phyloP scores from a whole-genome alignment of 1,140 invertebrate species.

The Dryas iulia region DNA sequence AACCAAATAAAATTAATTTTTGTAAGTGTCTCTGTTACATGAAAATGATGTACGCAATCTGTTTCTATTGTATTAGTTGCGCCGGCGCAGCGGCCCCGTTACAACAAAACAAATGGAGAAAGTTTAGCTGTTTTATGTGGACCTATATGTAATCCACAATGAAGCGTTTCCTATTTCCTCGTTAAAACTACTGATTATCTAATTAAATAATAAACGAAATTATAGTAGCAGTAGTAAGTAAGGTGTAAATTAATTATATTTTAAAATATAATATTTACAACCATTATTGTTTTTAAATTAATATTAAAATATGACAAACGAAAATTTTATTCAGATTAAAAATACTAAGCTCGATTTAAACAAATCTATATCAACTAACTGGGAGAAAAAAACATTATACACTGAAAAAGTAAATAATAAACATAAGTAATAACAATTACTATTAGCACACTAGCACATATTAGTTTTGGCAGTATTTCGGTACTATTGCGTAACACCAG shows the following conservation, averaged over 20 bases:
- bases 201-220: background rate
- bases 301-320: too few relatives aligned
- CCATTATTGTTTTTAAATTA: too few relatives aligned
- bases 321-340: too few relatives aligned
- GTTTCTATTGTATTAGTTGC: conserved; percentile 47
- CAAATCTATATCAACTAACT: too few relatives aligned
- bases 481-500: conserved; percentile 58
- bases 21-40: conserved; percentile 39
- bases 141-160: conserved; percentile 39
- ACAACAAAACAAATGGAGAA: conserved; percentile 51
- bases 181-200: conserved; percentile 5
- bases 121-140: conserved; percentile 46
- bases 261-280: too few relatives aligned
- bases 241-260: too few relatives aligned
- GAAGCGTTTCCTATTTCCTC: conserved; percentile 44
- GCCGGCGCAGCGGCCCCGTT: conserved; percentile 42
- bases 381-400: too few relatives aligned
- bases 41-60: conserved; percentile 40
- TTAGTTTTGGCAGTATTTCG: conserved; percentile 48
- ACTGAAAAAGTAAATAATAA: conserved; percentile 10
- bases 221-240: too few relatives aligned
- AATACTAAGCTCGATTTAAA: too few relatives aligned
- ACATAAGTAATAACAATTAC: conserved; percentile 6
- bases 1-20: conserved; percentile 6
- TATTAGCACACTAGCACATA: conserved; percentile 24